Percentiles rank a stretch among this genome's conserved stretches.
Evolutionary conservation across 1,140 invertebrate genomes (phyloP).

Genomic region (Zaprionus tsacasi): DNA sequence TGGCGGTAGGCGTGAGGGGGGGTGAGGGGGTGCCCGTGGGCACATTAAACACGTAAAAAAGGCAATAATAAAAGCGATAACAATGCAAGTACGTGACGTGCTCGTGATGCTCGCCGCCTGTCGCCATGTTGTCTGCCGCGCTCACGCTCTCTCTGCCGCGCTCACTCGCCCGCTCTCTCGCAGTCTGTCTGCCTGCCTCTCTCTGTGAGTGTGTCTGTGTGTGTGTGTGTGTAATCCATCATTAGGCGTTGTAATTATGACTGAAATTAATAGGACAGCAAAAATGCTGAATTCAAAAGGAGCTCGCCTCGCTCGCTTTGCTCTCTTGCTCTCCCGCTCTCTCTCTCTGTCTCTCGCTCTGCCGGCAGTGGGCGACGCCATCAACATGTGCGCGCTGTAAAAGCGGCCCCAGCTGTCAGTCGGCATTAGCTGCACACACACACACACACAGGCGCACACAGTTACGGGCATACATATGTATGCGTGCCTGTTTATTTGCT

Average conservation of each 20-base stretch:
- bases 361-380: neutral
- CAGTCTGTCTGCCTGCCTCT: neutral
- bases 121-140: neutral
- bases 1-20: neutral
- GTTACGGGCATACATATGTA: neutral
- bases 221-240: neutral
- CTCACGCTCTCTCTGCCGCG: neutral
- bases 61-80: conserved; percentile 5
- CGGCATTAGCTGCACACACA: conserved; percentile 3
- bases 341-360: neutral
- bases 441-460: neutral
- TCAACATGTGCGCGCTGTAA: neutral
- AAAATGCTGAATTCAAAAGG: conserved; percentile 2
- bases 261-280: conserved; percentile 5
- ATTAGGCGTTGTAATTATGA: conserved; percentile 5
- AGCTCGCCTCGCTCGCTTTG: neutral
- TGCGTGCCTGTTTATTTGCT: neutral
- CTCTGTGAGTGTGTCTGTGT: neutral
- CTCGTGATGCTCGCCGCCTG: neutral
- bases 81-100: conserved; percentile 4
- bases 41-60: conserved; percentile 5
- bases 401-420: conserved; percentile 4
- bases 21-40: neutral
- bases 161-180: neutral
- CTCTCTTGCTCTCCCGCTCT: neutral